phyloP scores from a whole-genome alignment of 2,113 vertebrate genomes.

The Furnarius figulus region DNA sequence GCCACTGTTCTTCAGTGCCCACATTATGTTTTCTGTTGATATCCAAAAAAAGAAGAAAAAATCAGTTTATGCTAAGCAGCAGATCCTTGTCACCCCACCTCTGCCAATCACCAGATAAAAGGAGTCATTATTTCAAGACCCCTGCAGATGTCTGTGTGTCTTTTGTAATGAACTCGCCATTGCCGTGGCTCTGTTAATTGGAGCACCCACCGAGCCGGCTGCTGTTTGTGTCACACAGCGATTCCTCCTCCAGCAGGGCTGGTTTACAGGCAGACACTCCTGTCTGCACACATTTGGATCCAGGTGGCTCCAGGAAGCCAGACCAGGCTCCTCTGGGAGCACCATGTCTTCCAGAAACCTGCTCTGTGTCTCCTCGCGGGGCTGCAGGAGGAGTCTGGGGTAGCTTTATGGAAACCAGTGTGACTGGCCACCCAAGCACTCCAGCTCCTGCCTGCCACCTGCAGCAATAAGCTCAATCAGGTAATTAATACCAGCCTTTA shows the following conservation, averaged over 20 bases:
- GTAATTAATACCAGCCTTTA: slow-evolving; percentile 55
- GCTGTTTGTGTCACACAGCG: slow-evolving; percentile 14
- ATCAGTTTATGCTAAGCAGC: slow-evolving; percentile 49
- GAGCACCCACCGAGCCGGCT: slow-evolving; percentile 52
- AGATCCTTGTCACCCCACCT: slow-evolving; percentile 25
- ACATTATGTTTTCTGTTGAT: accelerated
- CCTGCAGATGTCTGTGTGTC: slow-evolving; percentile 68
- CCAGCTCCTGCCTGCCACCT: slow-evolving; percentile 38
- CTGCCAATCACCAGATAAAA: slow-evolving; percentile 64
- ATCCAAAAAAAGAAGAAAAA: neutral
- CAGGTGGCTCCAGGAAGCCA: slow-evolving; percentile 28
- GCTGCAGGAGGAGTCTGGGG: neutral
- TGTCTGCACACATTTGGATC: neutral
- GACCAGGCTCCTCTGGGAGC: neutral
- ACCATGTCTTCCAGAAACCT: neutral
- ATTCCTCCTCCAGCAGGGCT: slow-evolving; percentile 17
- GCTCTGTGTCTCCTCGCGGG: neutral
- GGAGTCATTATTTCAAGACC: slow-evolving; percentile 65
- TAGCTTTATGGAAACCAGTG: neutral
- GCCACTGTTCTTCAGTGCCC: accelerated
- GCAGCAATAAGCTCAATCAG: slow-evolving; percentile 29
- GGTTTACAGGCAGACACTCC: neutral
- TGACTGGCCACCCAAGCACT: slow-evolving; percentile 22
- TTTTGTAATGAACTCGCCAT: slow-evolving; percentile 53
- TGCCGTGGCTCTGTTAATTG: slow-evolving; percentile 49